phyloP scores from a whole-genome alignment of 2,113 vertebrate species.

The Nothocercus julius region DNA sequence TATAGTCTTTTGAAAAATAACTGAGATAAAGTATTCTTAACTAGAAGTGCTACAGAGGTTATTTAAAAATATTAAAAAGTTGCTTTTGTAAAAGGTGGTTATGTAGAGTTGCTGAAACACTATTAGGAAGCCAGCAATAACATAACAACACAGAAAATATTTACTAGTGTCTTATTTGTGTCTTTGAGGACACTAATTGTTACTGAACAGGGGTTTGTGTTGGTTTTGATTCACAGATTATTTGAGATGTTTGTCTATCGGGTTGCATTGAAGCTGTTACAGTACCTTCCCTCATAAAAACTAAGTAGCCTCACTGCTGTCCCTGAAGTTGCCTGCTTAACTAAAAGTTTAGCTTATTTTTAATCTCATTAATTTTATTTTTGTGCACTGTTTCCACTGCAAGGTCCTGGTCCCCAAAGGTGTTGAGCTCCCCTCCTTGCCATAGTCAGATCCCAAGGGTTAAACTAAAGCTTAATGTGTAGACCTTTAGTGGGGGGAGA shows the following conservation, averaged over 20 bases:
- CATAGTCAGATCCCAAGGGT: slow-evolving; percentile 22
- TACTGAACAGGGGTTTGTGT: neutral
- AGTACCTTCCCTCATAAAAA: neutral
- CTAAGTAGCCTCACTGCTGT: neutral
- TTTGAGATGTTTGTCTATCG: slow-evolving; percentile 27
- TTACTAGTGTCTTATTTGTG: neutral
- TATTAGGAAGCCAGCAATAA: neutral
- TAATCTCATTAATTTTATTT: neutral
- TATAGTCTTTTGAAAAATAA: neutral
- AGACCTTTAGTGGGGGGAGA: neutral
- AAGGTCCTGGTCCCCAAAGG: neutral
- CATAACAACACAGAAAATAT: neutral
- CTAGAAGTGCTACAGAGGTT: neutral
- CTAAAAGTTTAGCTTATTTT: neutral
- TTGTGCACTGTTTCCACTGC: neutral
- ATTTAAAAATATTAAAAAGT: neutral
- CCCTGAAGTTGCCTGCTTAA: neutral
- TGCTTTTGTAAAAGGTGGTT: neutral
- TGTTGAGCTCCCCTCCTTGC: neutral
- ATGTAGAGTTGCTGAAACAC: neutral
- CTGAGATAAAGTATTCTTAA: neutral
- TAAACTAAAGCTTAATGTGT: slow-evolving; percentile 39
- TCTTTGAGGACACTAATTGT: neutral
- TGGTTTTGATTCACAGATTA: slow-evolving; percentile 16
- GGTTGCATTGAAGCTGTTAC: slow-evolving; percentile 6